Conservation (phyloP, 2,113 vertebrate genomes). For the Cygnus buccinator region DNA sequence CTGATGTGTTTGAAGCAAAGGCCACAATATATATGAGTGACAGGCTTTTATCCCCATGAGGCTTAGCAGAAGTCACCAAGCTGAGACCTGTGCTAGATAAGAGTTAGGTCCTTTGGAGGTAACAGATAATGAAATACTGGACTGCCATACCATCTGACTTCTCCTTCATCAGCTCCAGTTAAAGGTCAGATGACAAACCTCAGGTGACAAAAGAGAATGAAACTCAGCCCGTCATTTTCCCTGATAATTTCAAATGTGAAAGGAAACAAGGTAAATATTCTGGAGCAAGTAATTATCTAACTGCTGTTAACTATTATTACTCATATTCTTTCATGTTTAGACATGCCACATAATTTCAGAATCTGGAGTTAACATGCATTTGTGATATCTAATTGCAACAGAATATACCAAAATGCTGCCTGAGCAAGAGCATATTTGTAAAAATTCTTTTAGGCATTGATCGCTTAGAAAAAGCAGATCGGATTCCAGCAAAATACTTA, state of each 20-base stretch:
- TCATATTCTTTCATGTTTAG: background rate
- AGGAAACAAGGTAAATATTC: background rate
- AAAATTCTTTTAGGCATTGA: background rate
- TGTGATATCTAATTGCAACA: background rate
- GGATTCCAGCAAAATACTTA: conserved; percentile 14
- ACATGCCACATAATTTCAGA: background rate
- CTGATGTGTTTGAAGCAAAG: conserved; percentile 27
- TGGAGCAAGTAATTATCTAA: background rate
- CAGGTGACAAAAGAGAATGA: background rate
- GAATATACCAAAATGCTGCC: background rate
- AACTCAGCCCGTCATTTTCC: background rate
- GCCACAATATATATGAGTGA: background rate
- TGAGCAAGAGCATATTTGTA: background rate
- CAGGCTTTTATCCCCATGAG: background rate
- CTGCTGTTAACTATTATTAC: background rate
- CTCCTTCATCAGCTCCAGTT: background rate
- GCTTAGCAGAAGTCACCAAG: conserved; percentile 1
- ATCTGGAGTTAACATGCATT: background rate
- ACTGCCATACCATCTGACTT: background rate
- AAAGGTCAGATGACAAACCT: background rate
- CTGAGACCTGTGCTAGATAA: conserved; percentile 29
- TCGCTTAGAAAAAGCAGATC: background rate
- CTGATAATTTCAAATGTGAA: background rate
- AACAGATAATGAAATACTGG: conserved; percentile 13
- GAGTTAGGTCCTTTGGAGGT: background rate